Conservation (phyloP, 2,888 invertebrate genomes). For the Chelonus formosanus region DNA sequence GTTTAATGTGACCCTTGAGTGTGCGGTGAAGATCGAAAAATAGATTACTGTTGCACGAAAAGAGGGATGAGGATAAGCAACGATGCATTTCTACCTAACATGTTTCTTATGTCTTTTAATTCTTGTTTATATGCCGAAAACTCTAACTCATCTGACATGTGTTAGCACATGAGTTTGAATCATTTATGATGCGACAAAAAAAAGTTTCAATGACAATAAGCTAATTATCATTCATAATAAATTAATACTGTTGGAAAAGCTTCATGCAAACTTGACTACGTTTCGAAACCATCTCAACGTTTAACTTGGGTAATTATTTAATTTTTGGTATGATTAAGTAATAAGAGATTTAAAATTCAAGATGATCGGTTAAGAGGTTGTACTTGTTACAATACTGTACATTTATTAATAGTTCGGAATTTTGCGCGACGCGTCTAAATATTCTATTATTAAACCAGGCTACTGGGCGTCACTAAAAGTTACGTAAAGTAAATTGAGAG, state of each 20-base stretch:
- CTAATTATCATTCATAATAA: too few species aligned
- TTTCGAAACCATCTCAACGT: not conserved
- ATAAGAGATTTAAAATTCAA: conserved; percentile 3
- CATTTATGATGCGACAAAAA: too few species aligned
- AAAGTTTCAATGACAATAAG: too few species aligned
- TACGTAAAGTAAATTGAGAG: conserved; percentile 30
- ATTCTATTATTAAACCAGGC: conserved; percentile 35
- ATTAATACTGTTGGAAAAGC: too few species aligned
- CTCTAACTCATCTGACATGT: too few species aligned
- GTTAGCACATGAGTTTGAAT: too few species aligned
- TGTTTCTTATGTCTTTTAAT: not conserved
- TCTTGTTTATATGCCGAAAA: not conserved
- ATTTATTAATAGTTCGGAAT: conserved; percentile 38
- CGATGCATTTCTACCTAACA: not conserved
- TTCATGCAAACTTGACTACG: too few species aligned
- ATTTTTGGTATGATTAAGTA: not conserved
- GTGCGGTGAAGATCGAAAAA: conserved; percentile 21
- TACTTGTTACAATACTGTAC: conserved; percentile 13
- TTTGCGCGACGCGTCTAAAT: conserved; percentile 36
- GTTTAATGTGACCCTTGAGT: conserved; percentile 29
- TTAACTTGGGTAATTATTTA: too few species aligned
- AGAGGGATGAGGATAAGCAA: not conserved
- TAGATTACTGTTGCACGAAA: conserved; percentile 12
- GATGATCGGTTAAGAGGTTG: conserved; percentile 8
- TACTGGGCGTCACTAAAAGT: conserved; percentile 29